These are phyloP conservation scores for Aleadryas rufinucha DNA, from an alignment of 2,113 vertebrate genomes.

Conservation along the genomic window DNA sequence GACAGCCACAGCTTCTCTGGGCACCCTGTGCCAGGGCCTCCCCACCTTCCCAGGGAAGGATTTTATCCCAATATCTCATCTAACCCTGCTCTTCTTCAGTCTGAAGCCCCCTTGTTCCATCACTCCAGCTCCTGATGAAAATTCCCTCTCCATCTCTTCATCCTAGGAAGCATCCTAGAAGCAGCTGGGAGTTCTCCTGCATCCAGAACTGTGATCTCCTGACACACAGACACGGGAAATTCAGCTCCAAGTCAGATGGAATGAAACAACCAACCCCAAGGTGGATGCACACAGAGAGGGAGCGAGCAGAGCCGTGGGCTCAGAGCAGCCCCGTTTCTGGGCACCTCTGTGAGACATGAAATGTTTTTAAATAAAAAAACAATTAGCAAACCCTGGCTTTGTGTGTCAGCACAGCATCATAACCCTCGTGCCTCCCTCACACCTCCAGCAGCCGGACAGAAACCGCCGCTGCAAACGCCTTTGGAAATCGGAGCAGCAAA, in stretches of 20 bases:
- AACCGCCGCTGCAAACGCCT: neutral
- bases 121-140: neutral
- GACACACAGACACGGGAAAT: accelerated
- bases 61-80: neutral
- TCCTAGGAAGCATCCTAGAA: neutral
- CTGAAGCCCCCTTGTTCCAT: neutral
- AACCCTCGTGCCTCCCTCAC: neutral
- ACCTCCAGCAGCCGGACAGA: neutral
- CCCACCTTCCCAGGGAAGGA: neutral
- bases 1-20: neutral
- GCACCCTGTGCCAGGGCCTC: neutral
- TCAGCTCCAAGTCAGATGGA: neutral
- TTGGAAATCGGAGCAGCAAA: neutral
- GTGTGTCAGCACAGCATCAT: neutral
- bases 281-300: accelerated
- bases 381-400: neutral
- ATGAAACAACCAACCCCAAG: neutral
- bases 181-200: neutral
- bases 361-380: neutral
- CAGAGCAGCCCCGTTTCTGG: neutral
- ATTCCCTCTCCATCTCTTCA: neutral
- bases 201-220: neutral
- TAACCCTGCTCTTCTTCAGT: neutral
- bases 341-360: neutral
- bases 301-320: neutral